Evolutionary conservation across 30 jellyfish, hydroid and myxozoan genomes (phyloP), one percentile per base, ranked within the genome.

Genomic region (Aurelia coerulea): DNA sequence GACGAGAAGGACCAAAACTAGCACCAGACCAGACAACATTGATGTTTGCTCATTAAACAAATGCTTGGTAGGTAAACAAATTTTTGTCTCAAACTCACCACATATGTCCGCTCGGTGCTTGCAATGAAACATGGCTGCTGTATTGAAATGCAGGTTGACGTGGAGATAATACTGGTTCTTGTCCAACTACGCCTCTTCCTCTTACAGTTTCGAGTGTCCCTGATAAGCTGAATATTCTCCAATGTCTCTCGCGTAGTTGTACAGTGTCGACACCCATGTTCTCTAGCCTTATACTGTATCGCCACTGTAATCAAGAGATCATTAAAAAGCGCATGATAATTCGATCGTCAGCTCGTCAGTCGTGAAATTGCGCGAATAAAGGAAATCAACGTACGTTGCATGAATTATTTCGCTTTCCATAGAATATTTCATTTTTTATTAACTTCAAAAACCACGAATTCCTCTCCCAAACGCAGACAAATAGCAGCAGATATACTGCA

Each of bases 111-210:
- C 98, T 93, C 51, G 98, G 95, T 46, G 98, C 96, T 73, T 88
- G 98, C 53, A 93, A 80, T 0, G 98, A 88, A 29, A 93, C 98
- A 67, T 93, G 98, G 62, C 98, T 93, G 78, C 98, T 93, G 91
- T 93, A 93, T 68, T 93, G 98, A 73, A 93, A 93, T 10, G 98
- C 98, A 3, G 98, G 98, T 68, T 93, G 90, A 3, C 96, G 60
- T 6, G 96, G 96, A 11, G 98, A 93, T 37, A 93, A 63, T 53
- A 93, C 89, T 58, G 98, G 98, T 66, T 93, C 98, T 68, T 88
- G 98, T 14, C 98, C 98, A 69, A 93, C 98, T 2, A 93, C 97
- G 23, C 98, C 98, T 65, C 98, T 81, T 39, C 98, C 98, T 50
- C 97, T 59, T 0, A 93, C 98, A 19, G 98, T 88, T 74, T 93